Evolutionary conservation across 2,888 invertebrate species (phyloP), one percentile per base, ranked within the genome.

Genomic region (Dicycla oo): DNA sequence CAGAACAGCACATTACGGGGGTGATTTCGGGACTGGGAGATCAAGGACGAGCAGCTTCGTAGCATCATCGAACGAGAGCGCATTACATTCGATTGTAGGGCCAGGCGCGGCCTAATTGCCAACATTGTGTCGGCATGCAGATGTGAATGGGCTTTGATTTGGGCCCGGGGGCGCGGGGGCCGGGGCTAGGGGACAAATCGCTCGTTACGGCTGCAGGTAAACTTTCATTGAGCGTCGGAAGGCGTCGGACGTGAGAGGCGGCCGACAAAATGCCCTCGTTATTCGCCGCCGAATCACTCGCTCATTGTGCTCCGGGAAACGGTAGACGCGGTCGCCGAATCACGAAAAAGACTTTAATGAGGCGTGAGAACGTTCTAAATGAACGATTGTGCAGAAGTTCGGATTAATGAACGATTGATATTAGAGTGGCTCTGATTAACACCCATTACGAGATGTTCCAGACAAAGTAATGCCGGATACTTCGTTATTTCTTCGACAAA

Each of bases 111-210:
- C 94, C 96, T 96, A 96, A 96, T 96, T 96, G 96, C 95, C 95
- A 92, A 95, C 96, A 96, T 96, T 96, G 96, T 96, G 95, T 93
- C 93, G 94, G 95, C 96, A 96, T 96, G 96, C 96, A 96, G 96
- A 96, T 96, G 95, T 96, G 96, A 96, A 96, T 96, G 96, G 96
- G 95, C 95, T 96, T 96, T 96, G 96, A 96, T 96, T 96, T 96
- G 96, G 95, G 93, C 91, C 92, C 89, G 85, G 90, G 90, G 90
- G 90, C 87, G 86, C 84, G 90, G 93, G 93, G 93, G 90, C 89
- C 89, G 93, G 94, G 94, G 93, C 91, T 92, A 91, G 94, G 95
- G 96, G 94, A 95, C 96, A 95, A 96, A 96, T 95, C 95, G 95
- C 96, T 96, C 96, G 96, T 96, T 96, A 96, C 95, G 95, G 93